Conservation (phyloP, 2,888 invertebrate genomes). For the Macrophya alboannulata region DNA sequence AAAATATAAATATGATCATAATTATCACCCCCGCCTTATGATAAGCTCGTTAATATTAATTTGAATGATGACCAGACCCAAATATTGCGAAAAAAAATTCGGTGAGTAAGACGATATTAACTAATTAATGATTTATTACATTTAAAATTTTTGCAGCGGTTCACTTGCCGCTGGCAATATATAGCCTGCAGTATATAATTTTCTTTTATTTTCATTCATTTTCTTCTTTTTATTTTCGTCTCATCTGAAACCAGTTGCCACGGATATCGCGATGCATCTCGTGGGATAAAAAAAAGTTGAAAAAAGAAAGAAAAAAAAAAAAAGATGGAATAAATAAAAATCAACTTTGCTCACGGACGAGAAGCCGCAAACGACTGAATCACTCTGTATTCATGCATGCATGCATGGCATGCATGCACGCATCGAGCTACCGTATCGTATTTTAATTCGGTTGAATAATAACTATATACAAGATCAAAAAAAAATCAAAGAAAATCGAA, state of each 20-base stretch:
- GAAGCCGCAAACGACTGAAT: conserved; percentile 36
- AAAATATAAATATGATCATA: background rate
- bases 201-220: background rate
- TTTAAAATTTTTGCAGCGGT: background rate
- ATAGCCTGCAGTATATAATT: background rate
- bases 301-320: conserved; percentile 42
- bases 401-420: background rate
- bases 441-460: background rate
- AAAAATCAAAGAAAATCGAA: background rate
- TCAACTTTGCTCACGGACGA: conserved; percentile 1
- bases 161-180: background rate
- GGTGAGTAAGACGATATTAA: background rate
- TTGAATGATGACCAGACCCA: background rate
- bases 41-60: background rate
- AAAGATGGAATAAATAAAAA: background rate
- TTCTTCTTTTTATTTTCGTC: background rate
- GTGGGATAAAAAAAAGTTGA: conserved; percentile 46
- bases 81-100: background rate
- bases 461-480: background rate
- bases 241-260: conserved; percentile 42
- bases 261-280: conserved; percentile 46
- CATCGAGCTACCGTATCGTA: background rate
- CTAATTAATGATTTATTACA: background rate
- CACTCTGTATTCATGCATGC: background rate
- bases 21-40: background rate